Evolutionary conservation across 2,888 invertebrate genomes (phyloP).

Genomic region (Steromphala cineraria): DNA sequence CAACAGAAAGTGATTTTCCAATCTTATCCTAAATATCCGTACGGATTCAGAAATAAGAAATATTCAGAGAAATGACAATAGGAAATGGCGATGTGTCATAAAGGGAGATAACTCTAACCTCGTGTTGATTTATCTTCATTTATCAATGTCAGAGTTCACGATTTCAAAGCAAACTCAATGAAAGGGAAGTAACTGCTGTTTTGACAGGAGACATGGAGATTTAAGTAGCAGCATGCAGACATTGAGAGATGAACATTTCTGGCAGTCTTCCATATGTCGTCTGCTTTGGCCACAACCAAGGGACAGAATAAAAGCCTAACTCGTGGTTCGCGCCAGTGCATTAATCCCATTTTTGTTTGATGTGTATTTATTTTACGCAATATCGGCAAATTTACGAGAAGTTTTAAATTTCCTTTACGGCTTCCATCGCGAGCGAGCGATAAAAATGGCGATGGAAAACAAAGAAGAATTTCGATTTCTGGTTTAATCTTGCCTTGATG

Average conservation of each 20-base stretch:
- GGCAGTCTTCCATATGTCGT: neutral
- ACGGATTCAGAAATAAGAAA: no score
- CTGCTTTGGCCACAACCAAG: neutral
- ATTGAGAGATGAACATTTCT: no score
- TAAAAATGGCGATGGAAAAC: constrained; percentile 7
- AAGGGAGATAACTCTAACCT: neutral
- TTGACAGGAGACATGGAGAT: neutral
- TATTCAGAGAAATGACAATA: no score
- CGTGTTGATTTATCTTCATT: neutral
- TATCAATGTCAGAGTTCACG: neutral
- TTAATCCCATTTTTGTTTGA: constrained; percentile 10
- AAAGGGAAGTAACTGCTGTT: neutral
- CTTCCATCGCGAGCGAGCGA: neutral
- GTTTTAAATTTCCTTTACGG: constrained; percentile 8
- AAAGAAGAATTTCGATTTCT: constrained; percentile 5
- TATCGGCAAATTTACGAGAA: constrained; percentile 1
- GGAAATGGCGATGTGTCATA: neutral
- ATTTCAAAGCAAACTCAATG: neutral
- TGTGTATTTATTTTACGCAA: constrained; percentile 10
- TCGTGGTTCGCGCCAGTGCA: neutral
- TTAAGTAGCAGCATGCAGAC: neutral
- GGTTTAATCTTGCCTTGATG: constrained; percentile 10
- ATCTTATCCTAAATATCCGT: no score
- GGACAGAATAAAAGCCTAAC: neutral
- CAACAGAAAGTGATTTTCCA: no score